phyloP scores from a whole-genome alignment of 2,888 invertebrate species.

The Onchidella celtica region DNA sequence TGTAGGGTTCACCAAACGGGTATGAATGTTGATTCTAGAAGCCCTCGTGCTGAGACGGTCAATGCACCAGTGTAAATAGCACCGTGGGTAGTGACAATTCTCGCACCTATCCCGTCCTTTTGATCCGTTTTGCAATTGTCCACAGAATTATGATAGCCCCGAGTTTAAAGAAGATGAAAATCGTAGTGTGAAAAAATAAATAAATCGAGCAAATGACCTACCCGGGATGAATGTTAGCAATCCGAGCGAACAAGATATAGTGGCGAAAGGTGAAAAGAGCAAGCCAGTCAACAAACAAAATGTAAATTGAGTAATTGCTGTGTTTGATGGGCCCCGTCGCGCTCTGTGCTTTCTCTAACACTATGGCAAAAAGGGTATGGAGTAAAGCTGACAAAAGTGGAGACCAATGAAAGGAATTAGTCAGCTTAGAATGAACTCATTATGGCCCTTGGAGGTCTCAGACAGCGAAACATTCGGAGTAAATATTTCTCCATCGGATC shows the following conservation, averaged over 20 bases:
- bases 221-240: neutral
- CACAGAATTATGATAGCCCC: neutral
- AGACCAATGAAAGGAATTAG: neutral
- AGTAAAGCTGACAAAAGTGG: neutral
- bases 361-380: neutral
- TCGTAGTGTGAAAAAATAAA: neutral
- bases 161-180: neutral
- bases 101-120: conserved; percentile 6
- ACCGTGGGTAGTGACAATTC: neutral
- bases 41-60: neutral
- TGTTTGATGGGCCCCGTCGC: neutral
- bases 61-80: conserved; percentile 25
- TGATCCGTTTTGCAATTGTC: neutral
- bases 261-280: neutral
- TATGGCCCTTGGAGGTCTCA: neutral
- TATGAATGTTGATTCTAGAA: conserved; percentile 1
- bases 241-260: neutral
- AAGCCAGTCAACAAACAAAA: neutral
- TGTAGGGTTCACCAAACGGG: neutral
- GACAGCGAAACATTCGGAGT: neutral
- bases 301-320: neutral
- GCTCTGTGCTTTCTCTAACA: neutral
- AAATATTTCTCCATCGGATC: neutral
- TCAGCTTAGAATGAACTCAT: neutral
- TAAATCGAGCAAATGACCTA: neutral